Evolutionary conservation across 2,797 vertebrate species (phyloP).

Genomic region (Danio aesculapii): DNA sequence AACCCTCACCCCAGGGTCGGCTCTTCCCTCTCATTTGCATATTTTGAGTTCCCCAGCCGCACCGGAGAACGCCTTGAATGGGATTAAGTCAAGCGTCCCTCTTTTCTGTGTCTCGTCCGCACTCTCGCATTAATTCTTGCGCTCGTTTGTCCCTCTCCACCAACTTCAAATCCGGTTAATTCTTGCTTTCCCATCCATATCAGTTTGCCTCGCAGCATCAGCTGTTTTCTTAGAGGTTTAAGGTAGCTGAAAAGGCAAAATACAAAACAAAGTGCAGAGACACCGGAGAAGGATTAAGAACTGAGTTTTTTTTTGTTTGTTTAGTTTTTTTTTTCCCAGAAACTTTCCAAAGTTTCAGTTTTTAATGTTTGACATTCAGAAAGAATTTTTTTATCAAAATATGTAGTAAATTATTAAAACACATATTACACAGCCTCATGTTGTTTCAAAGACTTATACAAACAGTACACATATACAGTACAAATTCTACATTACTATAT

Average conservation of each 20-base stretch:
- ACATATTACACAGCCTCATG: not conserved
- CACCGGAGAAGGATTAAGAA: not conserved
- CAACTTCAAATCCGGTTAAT: slow-evolving; percentile 69
- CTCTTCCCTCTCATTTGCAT: slow-evolving; percentile 52
- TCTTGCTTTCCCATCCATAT: slow-evolving; percentile 67
- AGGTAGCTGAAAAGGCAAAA: slow-evolving; percentile 38
- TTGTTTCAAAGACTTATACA: no score
- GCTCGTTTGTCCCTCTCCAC: slow-evolving; percentile 59
- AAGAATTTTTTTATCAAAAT: no score
- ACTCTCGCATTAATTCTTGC: slow-evolving; percentile 62
- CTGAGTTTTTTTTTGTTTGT: not conserved
- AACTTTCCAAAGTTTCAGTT: not conserved
- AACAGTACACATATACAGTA: no score
- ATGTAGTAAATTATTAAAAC: no score
- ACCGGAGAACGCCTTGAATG: slow-evolving; percentile 38
- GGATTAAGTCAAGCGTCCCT: slow-evolving; percentile 48
- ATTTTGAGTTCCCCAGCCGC: slow-evolving; percentile 44
- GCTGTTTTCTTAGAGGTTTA: slow-evolving; percentile 39
- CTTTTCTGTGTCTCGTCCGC: slow-evolving; percentile 27
- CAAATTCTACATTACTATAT: no score
- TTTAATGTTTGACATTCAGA: not conserved
- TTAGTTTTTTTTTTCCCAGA: no score
- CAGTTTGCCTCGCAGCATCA: slow-evolving; percentile 54
- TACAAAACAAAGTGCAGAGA: slow-evolving; percentile 2
- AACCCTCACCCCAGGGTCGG: slow-evolving; percentile 19